phyloP scores from a whole-genome alignment of 2,888 invertebrate genomes.

The Philhelius pedissequus region DNA sequence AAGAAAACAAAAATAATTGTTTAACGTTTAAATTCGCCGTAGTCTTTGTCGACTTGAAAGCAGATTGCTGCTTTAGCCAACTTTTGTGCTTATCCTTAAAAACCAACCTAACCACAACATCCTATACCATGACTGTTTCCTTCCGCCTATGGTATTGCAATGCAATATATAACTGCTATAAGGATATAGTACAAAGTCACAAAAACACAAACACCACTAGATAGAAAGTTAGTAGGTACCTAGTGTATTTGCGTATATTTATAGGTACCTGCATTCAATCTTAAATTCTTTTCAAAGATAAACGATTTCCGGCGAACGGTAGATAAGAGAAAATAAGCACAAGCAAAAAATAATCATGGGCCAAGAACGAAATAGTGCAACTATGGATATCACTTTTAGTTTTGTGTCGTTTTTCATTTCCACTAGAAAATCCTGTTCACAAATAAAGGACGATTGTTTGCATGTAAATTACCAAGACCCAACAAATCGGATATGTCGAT shows the following conservation, averaged over 20 bases:
- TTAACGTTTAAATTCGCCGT: conserved; percentile 51
- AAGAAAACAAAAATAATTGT: conserved; percentile 19
- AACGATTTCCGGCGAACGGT: conserved; percentile 51
- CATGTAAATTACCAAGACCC: no score
- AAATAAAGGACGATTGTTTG: not conserved
- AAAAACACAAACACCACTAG: no score
- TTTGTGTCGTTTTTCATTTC: conserved; percentile 25
- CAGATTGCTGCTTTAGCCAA: conserved; percentile 47
- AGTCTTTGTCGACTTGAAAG: conserved; percentile 49
- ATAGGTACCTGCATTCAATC: not conserved
- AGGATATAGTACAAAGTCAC: not conserved
- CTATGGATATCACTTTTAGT: conserved; percentile 49
- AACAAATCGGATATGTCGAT: no score
- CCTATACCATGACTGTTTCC: conserved; percentile 36
- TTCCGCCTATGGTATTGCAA: not conserved
- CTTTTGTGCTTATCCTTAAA: conserved; percentile 48
- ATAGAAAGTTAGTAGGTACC: not conserved
- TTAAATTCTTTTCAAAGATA: conserved; percentile 30
- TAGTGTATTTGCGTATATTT: not conserved
- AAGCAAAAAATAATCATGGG: not conserved
- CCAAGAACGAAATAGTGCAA: not conserved
- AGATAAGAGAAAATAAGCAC: not conserved
- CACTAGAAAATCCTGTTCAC: not conserved
- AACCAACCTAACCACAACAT: conserved; percentile 57
- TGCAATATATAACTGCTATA: not conserved